Evolutionary conservation across 2,888 invertebrate genomes (phyloP).

Genomic region (Sylvicola cinctus): DNA sequence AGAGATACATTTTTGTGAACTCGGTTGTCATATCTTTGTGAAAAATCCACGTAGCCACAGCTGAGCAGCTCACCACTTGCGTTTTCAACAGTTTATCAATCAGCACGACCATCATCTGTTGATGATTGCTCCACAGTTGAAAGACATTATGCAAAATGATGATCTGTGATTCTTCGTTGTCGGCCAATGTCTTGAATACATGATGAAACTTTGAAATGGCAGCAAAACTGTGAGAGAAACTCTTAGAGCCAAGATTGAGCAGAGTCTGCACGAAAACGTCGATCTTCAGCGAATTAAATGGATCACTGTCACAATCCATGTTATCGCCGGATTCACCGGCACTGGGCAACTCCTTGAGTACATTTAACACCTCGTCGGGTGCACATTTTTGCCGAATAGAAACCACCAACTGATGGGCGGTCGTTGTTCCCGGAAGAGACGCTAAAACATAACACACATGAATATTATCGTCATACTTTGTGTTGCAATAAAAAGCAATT

Average conservation of each 20-base stretch:
- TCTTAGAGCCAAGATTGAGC: conserved; percentile 83
- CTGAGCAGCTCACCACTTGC: conserved; percentile 89
- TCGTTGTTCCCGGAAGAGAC: conserved; percentile 54
- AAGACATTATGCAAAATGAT: conserved; percentile 81
- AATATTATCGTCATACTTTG: conserved; percentile 1
- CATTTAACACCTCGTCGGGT: conserved; percentile 70
- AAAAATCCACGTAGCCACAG: conserved; percentile 96
- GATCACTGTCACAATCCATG: conserved; percentile 33
- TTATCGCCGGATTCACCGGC: conserved; percentile 39
- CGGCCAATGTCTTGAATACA: conserved; percentile 78
- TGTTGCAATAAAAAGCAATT: background rate
- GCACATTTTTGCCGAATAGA: conserved; percentile 79
- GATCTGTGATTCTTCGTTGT: conserved; percentile 89
- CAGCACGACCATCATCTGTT: conserved; percentile 91
- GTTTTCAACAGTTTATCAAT: conserved; percentile 96
- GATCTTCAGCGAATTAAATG: conserved; percentile 82
- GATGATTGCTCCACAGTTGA: conserved; percentile 88
- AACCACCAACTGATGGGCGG: conserved; percentile 70
- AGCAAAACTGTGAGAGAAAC: conserved; percentile 95
- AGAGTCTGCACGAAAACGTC: conserved; percentile 94
- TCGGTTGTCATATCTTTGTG: conserved; percentile 79
- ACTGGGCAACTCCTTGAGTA: conserved; percentile 68
- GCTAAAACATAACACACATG: conserved; percentile 33
- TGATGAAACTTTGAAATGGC: conserved; percentile 94
- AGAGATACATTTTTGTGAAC: conserved; percentile 85